Base-by-base conservation (phyloP, 2,888 invertebrate species). In the Hemaris fuciformis region DNA sequence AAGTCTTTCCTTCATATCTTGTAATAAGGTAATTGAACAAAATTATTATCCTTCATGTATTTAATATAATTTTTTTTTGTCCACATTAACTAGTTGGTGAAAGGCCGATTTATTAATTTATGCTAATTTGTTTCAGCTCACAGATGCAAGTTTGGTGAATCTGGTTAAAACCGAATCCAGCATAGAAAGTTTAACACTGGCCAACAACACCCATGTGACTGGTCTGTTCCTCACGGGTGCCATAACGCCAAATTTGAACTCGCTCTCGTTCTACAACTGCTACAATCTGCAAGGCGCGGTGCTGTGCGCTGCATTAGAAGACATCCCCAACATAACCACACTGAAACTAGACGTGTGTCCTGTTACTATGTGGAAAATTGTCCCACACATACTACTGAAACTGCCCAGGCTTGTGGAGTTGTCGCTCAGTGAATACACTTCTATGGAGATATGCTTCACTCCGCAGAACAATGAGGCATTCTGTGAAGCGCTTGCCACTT, bases 1-100 rank as follows among this genome's bases (percentile, higher is more conserved):
- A 69, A 85, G 71, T 38, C 79, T 94, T 2, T 84, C 85, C 22
- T 88, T 94, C 69, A 83, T 93, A 22, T 84, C 87, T 0, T 93
- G 94, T 65, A 87, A 86, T 64, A 91, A 90, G 85, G 92, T 91
- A 80, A 67, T 60, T 38, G n/a, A 10, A 13, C 34, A 27, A 7
- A 27, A 27, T 2, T 2, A 8, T 8, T 27, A 27, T 27, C 27
- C 27, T 27, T 27, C 8, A 27, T 27, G 8, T 27, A 27, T 8
- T 22, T 22, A 27, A 27, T 27, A 27, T 38, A 13, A 13, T n/a
- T 38, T 38, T 38, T 31, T 38, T 38, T 3, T 38, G 10, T n/a
- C n/a, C n/a, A 38, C 38, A n/a, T n/a, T 38, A n/a, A n/a, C n/a
- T n/a, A n/a, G n/a, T n/a, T n/a, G n/a, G n/a, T n/a, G n/a, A n/a